Evolutionary conservation across 2,113 vertebrate genomes (phyloP).

Genomic region (Himantopus leucocephalus): DNA sequence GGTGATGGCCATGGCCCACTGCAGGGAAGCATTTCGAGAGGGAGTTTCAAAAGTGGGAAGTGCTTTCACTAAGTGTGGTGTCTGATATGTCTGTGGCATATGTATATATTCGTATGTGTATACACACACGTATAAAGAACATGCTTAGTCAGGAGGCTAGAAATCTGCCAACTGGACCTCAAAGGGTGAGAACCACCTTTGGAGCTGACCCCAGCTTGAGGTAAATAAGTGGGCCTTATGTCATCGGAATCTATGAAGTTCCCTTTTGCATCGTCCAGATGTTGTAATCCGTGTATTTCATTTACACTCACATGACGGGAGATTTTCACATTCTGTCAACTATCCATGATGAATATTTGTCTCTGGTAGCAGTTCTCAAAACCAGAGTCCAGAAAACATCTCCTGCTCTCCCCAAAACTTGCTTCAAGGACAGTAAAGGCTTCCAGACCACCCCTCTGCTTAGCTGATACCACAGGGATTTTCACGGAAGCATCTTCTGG

Average conservation of each 20-base stretch:
- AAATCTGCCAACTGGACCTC: not conserved
- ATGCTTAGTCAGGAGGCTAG: not conserved
- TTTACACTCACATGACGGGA: not conserved
- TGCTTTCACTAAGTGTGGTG: not conserved
- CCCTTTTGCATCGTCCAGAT: not conserved
- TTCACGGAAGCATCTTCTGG: not conserved
- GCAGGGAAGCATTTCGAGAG: accelerated
- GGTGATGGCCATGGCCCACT: not conserved
- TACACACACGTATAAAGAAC: accelerated
- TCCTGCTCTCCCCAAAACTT: not conserved
- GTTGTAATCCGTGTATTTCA: not conserved
- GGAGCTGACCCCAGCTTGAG: not conserved
- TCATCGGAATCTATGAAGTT: not conserved
- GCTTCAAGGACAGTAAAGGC: not conserved
- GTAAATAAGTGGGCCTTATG: not conserved
- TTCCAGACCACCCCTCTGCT: not conserved
- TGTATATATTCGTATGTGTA: no score
- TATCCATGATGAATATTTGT: not conserved
- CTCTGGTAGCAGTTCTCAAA: not conserved
- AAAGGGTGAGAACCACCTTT: not conserved
- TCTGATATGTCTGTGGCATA: not conserved
- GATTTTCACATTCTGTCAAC: not conserved
- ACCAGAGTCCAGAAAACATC: not conserved
- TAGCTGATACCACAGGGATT: not conserved
- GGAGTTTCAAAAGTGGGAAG: not conserved